Percentiles rank a stretch among this genome's conserved stretches.
Evolutionary conservation across 2,888 invertebrate genomes (phyloP).

Genomic region (Phyto melanocephala): DNA sequence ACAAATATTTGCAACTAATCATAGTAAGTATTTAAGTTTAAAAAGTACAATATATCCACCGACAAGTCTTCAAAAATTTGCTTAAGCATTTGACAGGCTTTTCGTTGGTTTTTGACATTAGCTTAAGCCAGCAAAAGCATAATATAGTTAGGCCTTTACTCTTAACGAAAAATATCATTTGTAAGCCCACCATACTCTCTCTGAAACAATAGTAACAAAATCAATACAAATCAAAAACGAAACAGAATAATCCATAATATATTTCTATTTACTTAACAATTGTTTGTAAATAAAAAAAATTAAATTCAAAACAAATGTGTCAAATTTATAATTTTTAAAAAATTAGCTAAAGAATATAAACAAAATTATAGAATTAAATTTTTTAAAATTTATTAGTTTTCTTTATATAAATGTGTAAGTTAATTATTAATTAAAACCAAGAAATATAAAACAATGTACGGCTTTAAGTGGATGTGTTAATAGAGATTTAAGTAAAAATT

Average conservation of each 20-base stretch:
- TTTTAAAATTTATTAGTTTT: not conserved
- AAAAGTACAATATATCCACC: too few relatives aligned
- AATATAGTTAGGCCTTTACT: too few relatives aligned
- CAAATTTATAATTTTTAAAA: slow-evolving; percentile 51
- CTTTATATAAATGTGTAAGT: slow-evolving; percentile 46
- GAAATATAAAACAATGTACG: slow-evolving; percentile 47
- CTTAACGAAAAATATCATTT: slow-evolving; percentile 41
- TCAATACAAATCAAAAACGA: not conserved
- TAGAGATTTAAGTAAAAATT: slow-evolving; percentile 48
- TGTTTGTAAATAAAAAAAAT: slow-evolving; percentile 13
- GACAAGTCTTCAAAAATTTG: too few relatives aligned
- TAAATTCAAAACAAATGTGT: slow-evolving; percentile 33
- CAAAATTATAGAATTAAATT: not conserved
- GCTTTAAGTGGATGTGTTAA: slow-evolving; percentile 65
- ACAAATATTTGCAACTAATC: too few relatives aligned
- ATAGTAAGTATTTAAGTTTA: too few relatives aligned
- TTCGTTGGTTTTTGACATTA: too few relatives aligned
- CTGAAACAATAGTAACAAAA: slow-evolving; percentile 19
- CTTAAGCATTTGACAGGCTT: too few relatives aligned
- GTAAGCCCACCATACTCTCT: slow-evolving; percentile 31
- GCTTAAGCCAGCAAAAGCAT: too few relatives aligned
- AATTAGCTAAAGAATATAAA: not conserved
- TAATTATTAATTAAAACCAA: slow-evolving; percentile 17
- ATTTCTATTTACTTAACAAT: too few relatives aligned
- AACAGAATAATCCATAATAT: too few relatives aligned